Base-by-base conservation (phyloP, 2,888 invertebrate species). In the Erebia palarica region DNA sequence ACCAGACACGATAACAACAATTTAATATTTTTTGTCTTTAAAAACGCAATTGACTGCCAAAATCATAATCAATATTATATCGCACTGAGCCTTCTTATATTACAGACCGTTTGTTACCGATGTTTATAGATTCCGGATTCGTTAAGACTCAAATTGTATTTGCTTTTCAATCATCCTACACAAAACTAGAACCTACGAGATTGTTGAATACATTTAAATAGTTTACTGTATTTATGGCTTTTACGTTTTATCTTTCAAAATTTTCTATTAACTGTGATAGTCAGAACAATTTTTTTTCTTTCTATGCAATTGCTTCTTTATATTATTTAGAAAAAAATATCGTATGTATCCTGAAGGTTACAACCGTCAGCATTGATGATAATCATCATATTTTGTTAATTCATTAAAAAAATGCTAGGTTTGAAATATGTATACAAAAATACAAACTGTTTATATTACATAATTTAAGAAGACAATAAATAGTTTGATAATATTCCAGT, bases 181-280 rank as follows among this genome's bases (percentile, higher is more conserved):
- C 11, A 21, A 21, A 8, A 21, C 55, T 57, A 21, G 55, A 57
- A 57, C 18, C 55, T 57, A 53, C 16, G 53, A 11, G 13, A 57
- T 21, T 57, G 2, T 57, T 18, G 55, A 57, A 57, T 57, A 57
- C 21, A 57, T 57, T 21, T 57, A 57, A 57, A 57, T 57, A 57
- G 18, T 18, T 55, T 2, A 21, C 55, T 21, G 55, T 3, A 57
- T 57, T 53, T 10, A 21, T 57, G 4, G 1, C 55, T 57, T 21
- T n/a, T 57, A 21, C n/a, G 21, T 51, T 51, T 51, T 51, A 51
- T 51, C 51, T n/a, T 5, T n/a, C 13, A 14, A 1, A 51, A 11
- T n/a, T 14, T 51, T 51, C 44, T 44, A n/a, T 3, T 51, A 51
- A 44, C 44, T 51, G 3, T 13, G 2, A 49, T 49, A 9, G 2